Percentiles rank a stretch among this genome's conserved stretches.
These are phyloP conservation scores for Lymantria dispar DNA, from an alignment of 2,888 invertebrate genomes.

Conservation along the genomic window DNA sequence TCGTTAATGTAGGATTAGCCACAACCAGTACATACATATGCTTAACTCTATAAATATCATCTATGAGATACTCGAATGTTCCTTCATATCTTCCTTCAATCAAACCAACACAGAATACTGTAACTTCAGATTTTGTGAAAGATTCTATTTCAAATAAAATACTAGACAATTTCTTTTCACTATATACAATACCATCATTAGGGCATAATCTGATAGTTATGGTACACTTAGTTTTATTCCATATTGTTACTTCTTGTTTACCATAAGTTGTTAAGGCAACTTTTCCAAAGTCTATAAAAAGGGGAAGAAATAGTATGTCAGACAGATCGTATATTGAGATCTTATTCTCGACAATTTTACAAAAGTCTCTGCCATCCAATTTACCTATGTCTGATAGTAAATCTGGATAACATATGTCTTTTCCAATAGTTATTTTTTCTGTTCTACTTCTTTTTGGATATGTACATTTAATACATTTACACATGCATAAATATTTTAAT, in stretches of 20 bases:
- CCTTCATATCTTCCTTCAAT: conserved; percentile 48
- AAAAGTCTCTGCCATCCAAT: conserved; percentile 39
- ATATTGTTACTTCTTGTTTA: conserved; percentile 47
- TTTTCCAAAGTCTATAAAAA: conserved; percentile 58
- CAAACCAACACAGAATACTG: conserved; percentile 50
- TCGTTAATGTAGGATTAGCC: conserved; percentile 49
- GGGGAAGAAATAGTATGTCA: conserved; percentile 52
- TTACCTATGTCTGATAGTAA: conserved; percentile 18
- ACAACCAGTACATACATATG: conserved; percentile 58
- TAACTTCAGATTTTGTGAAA: conserved; percentile 37
- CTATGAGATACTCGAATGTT: conserved; percentile 57
- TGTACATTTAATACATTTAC: conserved; percentile 37
- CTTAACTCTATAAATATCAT: conserved; percentile 52
- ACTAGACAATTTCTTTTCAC: conserved; percentile 41
- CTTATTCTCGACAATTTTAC: conserved; percentile 35
- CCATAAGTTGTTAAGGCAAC: conserved; percentile 58
- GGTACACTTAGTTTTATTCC: conserved; percentile 56
- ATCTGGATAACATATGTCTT: conserved; percentile 42
- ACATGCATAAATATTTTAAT: conserved; percentile 41
- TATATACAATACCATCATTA: conserved; percentile 51
- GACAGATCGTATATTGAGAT: conserved; percentile 52
- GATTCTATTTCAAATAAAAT: conserved; percentile 48
- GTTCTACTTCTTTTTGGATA: conserved; percentile 31
- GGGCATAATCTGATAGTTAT: conserved; percentile 45
- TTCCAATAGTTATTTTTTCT: conserved; percentile 43